phyloP scores from a whole-genome alignment of 1,140 invertebrate genomes.

The Euura lappo region DNA sequence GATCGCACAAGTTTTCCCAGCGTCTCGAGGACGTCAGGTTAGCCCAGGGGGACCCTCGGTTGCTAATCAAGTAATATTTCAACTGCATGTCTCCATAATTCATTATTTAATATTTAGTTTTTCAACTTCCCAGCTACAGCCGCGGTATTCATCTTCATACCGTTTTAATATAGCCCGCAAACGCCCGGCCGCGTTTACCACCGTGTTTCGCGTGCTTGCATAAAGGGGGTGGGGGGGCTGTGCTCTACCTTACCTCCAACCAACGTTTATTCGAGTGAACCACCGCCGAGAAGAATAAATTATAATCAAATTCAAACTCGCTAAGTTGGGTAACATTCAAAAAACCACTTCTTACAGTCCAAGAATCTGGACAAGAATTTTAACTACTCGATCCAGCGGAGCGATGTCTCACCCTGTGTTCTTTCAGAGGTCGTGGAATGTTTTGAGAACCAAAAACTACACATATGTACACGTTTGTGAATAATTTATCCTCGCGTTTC shows the following conservation, averaged over 20 bases:
- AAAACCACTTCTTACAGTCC: too few species aligned
- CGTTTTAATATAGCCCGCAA: slow-evolving; percentile 43
- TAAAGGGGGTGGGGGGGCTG: neutral
- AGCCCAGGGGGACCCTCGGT: neutral
- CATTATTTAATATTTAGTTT: slow-evolving; percentile 35
- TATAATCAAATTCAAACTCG: neutral
- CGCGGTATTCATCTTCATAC: slow-evolving; percentile 47
- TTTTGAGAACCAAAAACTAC: neutral
- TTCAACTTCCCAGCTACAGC: slow-evolving; percentile 30
- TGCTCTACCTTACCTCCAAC: too few species aligned
- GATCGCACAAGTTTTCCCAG: neutral
- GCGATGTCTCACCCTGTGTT: neutral
- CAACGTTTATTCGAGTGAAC: neutral
- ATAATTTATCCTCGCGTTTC: slow-evolving; percentile 43
- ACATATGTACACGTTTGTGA: slow-evolving; percentile 36
- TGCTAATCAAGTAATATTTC: slow-evolving; percentile 29
- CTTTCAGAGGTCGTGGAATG: neutral
- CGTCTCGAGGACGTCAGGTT: neutral
- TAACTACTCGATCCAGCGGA: neutral
- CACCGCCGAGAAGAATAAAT: neutral
- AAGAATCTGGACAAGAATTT: neutral
- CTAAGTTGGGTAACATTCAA: neutral
- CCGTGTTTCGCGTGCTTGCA: slow-evolving; percentile 27
- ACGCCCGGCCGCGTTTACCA: slow-evolving; percentile 24
- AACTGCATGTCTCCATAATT: slow-evolving; percentile 30